phyloP scores from a whole-genome alignment of 2,888 invertebrate genomes.

The Habrosyne pyritoides region DNA sequence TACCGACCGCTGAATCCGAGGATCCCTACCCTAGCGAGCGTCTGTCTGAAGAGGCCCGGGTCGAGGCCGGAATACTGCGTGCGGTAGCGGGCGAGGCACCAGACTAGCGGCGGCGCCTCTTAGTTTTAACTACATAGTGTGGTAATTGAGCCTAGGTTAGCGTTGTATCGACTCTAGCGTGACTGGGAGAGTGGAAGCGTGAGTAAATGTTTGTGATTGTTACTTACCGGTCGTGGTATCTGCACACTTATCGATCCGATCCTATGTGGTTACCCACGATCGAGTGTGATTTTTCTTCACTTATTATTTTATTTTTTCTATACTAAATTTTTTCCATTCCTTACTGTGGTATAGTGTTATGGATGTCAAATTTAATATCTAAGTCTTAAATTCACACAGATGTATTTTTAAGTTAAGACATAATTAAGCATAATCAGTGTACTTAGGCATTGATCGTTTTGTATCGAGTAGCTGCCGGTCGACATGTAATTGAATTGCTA shows the following conservation, averaged over 20 bases:
- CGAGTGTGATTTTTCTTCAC: conserved; percentile 66
- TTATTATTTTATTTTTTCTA: conserved; percentile 62
- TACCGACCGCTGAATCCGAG: conserved; percentile 19
- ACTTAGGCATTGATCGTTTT: conserved; percentile 66
- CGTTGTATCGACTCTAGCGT: conserved; percentile 63
- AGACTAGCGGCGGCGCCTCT: conserved; percentile 29
- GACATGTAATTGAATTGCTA: conserved; percentile 67
- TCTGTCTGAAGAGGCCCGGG: not conserved
- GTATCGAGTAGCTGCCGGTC: conserved; percentile 58
- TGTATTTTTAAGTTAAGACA: conserved; percentile 78
- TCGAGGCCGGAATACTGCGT: conserved; percentile 11
- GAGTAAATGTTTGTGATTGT: conserved; percentile 54
- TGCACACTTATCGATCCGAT: conserved; percentile 43
- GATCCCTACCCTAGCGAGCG: not conserved
- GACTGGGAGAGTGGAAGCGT: conserved; percentile 51
- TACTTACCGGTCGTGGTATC: conserved; percentile 54
- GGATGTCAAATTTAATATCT: conserved; percentile 72
- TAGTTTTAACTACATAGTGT: conserved; percentile 67
- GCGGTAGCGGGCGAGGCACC: conserved; percentile 24
- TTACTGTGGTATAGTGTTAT: conserved; percentile 80
- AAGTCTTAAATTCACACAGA: conserved; percentile 66
- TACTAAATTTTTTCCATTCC: conserved; percentile 75
- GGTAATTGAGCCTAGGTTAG: conserved; percentile 75
- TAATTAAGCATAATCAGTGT: conserved; percentile 78
- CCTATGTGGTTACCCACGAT: conserved; percentile 47